A percentile compares a stretch with the other conserved stretches of the same genome.
Conservation (phyloP, 2,888 invertebrate species). For the Plagodis dolabraria region DNA sequence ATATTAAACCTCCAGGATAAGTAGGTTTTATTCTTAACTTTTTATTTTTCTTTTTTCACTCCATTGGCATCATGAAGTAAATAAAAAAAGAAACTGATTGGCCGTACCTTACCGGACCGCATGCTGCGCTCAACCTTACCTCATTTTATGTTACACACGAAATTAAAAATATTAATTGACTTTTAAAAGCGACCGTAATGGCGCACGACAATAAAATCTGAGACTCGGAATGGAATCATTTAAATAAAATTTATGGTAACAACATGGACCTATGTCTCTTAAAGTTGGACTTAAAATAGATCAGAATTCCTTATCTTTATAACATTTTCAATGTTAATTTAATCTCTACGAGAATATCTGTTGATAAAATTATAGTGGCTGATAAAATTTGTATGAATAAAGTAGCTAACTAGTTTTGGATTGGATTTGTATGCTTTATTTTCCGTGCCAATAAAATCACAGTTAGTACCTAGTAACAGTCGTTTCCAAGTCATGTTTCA, state of each 20-base stretch:
- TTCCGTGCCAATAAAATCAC: too few species aligned
- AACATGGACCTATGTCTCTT: conserved; percentile 22
- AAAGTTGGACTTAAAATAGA: conserved; percentile 13
- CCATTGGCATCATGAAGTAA: conserved; percentile 15
- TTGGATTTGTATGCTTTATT: too few species aligned
- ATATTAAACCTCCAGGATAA: conserved; percentile 7
- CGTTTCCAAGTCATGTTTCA: too few species aligned
- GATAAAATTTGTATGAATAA: too few species aligned
- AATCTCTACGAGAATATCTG: too few species aligned
- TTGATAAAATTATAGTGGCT: too few species aligned
- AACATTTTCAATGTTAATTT: too few species aligned
- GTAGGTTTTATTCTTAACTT: neutral
- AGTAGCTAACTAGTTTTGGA: too few species aligned
- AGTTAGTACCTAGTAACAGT: too few species aligned
- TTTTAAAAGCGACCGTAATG: conserved; percentile 35
- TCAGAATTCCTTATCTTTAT: neutral
- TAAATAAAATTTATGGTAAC: conserved; percentile 38
- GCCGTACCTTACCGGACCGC: conserved; percentile 31
- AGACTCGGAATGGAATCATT: conserved; percentile 29
- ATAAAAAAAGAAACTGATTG: conserved; percentile 28
- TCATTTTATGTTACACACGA: conserved; percentile 38
- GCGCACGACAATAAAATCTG: conserved; percentile 39
- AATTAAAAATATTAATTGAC: conserved; percentile 44
- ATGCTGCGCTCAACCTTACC: conserved; percentile 34
- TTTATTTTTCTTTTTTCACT: conserved; percentile 13